phyloP scores from a whole-genome alignment of 2,888 invertebrate genomes.

The Pollenia amentaria region DNA sequence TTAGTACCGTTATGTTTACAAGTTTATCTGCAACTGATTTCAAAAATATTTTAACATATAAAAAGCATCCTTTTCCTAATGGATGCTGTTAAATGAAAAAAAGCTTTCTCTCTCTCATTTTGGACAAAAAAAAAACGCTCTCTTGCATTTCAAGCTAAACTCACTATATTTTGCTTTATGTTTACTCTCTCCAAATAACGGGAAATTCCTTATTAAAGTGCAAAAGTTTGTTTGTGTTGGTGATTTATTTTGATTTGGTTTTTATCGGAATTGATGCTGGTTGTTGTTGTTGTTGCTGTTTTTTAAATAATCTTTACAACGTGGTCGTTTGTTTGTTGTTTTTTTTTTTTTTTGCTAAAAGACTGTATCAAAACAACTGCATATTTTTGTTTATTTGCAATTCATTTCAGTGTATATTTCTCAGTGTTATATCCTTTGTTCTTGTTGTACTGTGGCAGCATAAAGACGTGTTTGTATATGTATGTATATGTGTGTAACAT shows the following conservation, averaged over 20 bases:
- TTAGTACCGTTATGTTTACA: constrained; percentile 69
- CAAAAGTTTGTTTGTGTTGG: background rate
- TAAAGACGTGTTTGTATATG: background rate
- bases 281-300: background rate
- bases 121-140: background rate
- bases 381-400: constrained; percentile 30
- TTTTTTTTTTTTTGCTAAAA: background rate
- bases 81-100: constrained; percentile 49
- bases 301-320: constrained; percentile 48
- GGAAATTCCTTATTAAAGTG: constrained; percentile 34
- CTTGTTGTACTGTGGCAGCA: background rate
- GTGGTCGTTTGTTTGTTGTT: constrained; percentile 42
- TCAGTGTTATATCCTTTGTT: constrained; percentile 9
- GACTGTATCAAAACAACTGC: constrained; percentile 32
- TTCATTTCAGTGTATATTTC: background rate
- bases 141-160: background rate
- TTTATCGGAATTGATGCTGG: background rate
- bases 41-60: constrained; percentile 19
- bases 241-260: constrained; percentile 1
- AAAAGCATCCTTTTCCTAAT: constrained; percentile 51
- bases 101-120: constrained; percentile 51
- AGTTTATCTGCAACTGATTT: constrained; percentile 73
- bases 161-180: background rate
- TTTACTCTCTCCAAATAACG: constrained; percentile 46
- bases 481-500: constrained; percentile 36